These are phyloP conservation scores for Nebria salina DNA, from an alignment of 2,888 invertebrate genomes.

Conservation along the genomic window DNA sequence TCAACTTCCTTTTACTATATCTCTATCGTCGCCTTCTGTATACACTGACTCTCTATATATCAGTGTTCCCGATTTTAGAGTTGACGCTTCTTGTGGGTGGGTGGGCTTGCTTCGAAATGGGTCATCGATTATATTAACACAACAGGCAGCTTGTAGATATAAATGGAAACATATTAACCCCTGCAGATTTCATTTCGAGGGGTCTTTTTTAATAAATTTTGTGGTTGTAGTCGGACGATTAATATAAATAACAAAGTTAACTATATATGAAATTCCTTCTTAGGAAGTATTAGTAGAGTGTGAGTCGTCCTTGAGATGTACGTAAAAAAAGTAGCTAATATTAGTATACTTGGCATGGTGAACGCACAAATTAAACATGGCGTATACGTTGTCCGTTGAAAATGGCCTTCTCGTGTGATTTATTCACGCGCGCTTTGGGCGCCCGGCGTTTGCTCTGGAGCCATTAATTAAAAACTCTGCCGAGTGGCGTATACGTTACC, in stretches of 20 bases:
- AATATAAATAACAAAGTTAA: too few species aligned
- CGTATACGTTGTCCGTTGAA: constrained; percentile 32
- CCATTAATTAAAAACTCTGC: constrained; percentile 45
- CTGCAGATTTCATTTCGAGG: neutral
- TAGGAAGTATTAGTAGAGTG: too few species aligned
- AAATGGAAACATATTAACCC: neutral
- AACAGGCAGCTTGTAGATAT: neutral
- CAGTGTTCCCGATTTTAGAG: constrained; percentile 13
- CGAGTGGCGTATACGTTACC: constrained; percentile 44
- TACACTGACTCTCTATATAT: neutral
- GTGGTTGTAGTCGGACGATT: too few species aligned
- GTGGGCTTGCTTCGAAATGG: constrained; percentile 14
- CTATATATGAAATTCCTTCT: too few species aligned
- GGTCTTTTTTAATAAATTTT: neutral
- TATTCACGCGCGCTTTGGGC: constrained; percentile 27
- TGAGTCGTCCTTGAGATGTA: constrained; percentile 17
- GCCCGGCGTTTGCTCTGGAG: constrained; percentile 25
- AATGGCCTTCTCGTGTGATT: constrained; percentile 39
- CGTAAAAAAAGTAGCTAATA: constrained; percentile 40
- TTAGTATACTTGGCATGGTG: constrained; percentile 36
- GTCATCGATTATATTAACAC: constrained; percentile 33
- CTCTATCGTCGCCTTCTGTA: neutral
- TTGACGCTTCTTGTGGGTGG: constrained; percentile 28
- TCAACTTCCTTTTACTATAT: constrained; percentile 14
- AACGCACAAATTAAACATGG: constrained; percentile 45